Conservation (phyloP, 2,888 invertebrate genomes). For the Neelides folsomi region DNA sequence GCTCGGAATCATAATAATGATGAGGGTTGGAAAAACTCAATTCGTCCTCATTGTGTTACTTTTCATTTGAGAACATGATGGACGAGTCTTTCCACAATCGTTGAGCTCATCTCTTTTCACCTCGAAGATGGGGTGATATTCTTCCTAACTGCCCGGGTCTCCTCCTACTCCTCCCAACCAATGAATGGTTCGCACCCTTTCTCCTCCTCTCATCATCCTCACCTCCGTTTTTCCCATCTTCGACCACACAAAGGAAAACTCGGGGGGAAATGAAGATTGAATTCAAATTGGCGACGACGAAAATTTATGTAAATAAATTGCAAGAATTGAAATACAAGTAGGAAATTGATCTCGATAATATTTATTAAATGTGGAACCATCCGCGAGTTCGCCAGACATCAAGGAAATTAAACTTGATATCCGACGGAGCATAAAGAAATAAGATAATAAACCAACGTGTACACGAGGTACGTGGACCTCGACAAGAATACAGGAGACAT, state of each 20-base stretch:
- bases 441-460: too few relatives aligned
- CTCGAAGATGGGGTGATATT: constrained; percentile 11
- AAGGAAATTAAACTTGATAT: too few relatives aligned
- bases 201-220: constrained; percentile 1
- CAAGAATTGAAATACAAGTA: too few relatives aligned
- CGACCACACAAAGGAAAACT: neutral
- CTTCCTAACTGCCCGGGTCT: constrained; percentile 11
- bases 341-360: too few relatives aligned
- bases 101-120: constrained; percentile 12
- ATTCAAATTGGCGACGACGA: neutral
- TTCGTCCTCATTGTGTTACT: constrained; percentile 14
- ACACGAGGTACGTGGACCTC: too few relatives aligned
- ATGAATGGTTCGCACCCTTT: neutral
- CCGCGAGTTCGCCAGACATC: too few relatives aligned
- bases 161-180: constrained; percentile 7
- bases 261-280: neutral
- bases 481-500: too few relatives aligned
- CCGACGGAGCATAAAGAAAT: too few relatives aligned
- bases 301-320: too few relatives aligned
- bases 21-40: constrained; percentile 14
- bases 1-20: constrained; percentile 9
- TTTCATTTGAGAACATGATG: constrained; percentile 10
- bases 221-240: constrained; percentile 2
- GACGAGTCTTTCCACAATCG: constrained; percentile 18
- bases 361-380: too few relatives aligned